A percentile compares a stretch with the other conserved stretches of the same genome.
Conservation (phyloP, 2,113 vertebrate species). For the Anolis sagrei region DNA sequence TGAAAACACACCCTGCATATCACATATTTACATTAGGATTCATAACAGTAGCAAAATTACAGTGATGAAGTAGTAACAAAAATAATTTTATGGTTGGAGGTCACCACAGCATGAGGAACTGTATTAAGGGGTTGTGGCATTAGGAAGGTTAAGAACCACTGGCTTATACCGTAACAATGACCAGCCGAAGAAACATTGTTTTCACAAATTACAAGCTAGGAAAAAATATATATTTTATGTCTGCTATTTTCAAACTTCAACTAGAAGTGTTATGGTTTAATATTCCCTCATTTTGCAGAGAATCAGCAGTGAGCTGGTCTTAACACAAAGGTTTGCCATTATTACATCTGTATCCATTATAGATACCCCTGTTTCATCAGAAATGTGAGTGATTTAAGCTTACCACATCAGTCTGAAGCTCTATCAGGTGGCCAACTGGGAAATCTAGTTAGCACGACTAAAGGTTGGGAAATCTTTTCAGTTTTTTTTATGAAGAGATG, state of each 20-base stretch:
- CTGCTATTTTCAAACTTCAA: background rate
- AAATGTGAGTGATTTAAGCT: slow-evolving; percentile 28
- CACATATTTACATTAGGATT: no score
- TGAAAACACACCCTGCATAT: no score
- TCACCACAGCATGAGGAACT: no score
- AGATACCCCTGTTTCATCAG: background rate
- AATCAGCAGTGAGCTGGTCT: background rate
- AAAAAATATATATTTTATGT: background rate
- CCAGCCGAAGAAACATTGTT: no score
- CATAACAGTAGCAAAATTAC: no score
- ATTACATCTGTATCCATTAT: background rate
- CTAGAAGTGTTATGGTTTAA: background rate
- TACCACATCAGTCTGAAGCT: slow-evolving; percentile 15
- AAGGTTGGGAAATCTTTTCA: slow-evolving; percentile 38
- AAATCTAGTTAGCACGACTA: slow-evolving; percentile 46
- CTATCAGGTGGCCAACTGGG: slow-evolving; percentile 27
- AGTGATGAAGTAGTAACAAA: no score
- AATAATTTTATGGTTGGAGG: no score
- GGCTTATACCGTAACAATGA: no score
- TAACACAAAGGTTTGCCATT: background rate
- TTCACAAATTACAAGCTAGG: background rate
- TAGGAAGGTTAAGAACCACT: no score
- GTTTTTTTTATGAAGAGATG: slow-evolving; percentile 29
- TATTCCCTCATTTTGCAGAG: background rate
- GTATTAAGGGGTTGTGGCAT: no score